These are phyloP conservation scores for Menura novaehollandiae DNA, from an alignment of 2,113 vertebrate genomes.

Conservation along the genomic window DNA sequence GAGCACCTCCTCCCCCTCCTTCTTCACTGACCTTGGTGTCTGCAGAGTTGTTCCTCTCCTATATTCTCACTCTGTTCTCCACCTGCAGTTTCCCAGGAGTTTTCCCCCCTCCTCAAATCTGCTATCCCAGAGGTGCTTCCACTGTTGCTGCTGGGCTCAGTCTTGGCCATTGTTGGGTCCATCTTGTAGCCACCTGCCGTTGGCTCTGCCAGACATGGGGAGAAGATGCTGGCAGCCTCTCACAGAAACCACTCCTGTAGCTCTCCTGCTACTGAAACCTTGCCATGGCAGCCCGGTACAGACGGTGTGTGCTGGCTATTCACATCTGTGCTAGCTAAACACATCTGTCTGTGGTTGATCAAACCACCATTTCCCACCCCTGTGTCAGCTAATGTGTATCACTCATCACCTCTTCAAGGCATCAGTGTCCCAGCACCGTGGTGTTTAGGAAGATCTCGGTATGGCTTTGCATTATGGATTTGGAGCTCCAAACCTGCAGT, in stretches of 20 bases:
- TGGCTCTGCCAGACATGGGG: fast-evolving
- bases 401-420: background rate
- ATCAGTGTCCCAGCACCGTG: background rate
- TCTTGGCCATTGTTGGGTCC: fast-evolving
- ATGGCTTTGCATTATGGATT: background rate
- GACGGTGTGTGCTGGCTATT: background rate
- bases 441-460: background rate
- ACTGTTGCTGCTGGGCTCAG: fast-evolving
- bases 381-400: background rate
- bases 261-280: background rate
- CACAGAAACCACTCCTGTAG: background rate
- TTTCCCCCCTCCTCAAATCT: background rate
- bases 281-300: background rate
- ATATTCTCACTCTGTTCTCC: background rate
- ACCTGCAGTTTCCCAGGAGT: background rate
- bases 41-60: background rate
- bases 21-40: background rate
- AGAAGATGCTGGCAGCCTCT: background rate
- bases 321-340: background rate
- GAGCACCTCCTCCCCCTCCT: background rate
- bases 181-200: fast-evolving
- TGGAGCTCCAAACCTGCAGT: background rate
- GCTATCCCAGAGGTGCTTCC: background rate
- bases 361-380: background rate
- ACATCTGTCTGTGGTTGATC: background rate